These are phyloP conservation scores for Struthio camelus DNA, from an alignment of 2,113 vertebrate genomes.

Conservation along the genomic window DNA sequence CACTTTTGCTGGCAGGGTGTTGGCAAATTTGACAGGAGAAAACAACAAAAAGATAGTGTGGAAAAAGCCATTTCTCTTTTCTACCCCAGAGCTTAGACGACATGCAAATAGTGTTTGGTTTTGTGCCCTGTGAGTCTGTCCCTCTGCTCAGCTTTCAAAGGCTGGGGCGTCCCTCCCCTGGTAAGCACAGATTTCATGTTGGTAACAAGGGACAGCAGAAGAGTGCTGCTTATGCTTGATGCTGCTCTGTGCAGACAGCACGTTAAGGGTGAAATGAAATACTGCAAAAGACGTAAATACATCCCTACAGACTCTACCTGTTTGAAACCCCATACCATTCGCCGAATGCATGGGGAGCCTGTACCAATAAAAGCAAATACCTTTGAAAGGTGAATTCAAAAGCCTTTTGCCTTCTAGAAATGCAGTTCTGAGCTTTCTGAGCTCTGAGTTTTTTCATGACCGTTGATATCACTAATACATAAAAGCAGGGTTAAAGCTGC, in stretches of 20 bases:
- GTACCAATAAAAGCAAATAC: background rate
- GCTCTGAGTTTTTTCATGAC: slow-evolving; percentile 1
- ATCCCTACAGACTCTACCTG: slow-evolving; percentile 34
- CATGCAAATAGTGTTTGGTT: background rate
- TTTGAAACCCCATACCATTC: slow-evolving; percentile 4
- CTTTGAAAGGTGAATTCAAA: background rate
- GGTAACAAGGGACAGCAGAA: slow-evolving; percentile 30
- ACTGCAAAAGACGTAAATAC: slow-evolving; percentile 21
- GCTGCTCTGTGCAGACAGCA: slow-evolving; percentile 16
- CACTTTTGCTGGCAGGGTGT: accelerated
- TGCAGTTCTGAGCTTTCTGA: slow-evolving; percentile 15
- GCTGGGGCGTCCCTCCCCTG: slow-evolving; percentile 7
- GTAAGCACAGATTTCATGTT: slow-evolving; percentile 13
- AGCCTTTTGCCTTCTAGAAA: slow-evolving; percentile 45
- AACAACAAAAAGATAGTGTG: background rate
- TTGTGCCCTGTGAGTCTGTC: background rate
- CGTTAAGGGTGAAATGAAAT: background rate
- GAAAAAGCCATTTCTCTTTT: background rate
- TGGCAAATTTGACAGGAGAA: background rate
- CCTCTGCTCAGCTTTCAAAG: slow-evolving; percentile 21
- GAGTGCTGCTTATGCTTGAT: background rate
- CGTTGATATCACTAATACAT: background rate
- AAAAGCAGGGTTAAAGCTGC: slow-evolving; percentile 42
- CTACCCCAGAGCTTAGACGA: background rate
- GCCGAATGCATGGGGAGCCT: background rate